Percentiles rank a stretch among this genome's conserved stretches.
Evolutionary conservation across 2,113 vertebrate species (phyloP).

Genomic region (western clawed frog (Xenopus tropicalis)): DNA sequence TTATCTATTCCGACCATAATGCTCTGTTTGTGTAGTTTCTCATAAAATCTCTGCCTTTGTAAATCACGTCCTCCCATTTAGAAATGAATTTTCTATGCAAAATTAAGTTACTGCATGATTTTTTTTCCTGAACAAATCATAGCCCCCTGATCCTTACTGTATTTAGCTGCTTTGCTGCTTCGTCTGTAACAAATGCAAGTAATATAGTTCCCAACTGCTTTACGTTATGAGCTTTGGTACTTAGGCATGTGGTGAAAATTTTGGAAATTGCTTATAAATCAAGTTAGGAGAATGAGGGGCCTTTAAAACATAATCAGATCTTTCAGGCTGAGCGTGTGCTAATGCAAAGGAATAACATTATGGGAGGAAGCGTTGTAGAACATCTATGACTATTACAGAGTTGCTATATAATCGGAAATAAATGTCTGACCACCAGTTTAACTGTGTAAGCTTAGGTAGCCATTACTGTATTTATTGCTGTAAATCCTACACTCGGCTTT

Average conservation of each 20-base stretch:
- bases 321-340: slow-evolving; percentile 10
- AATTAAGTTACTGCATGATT: neutral
- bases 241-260: neutral
- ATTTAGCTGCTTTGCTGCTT: neutral
- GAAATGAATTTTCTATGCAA: neutral
- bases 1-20: neutral
- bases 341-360: neutral
- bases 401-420: too few relatives aligned
- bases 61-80: neutral
- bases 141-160: neutral
- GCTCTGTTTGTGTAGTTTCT: neutral
- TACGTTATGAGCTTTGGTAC: slow-evolving; percentile 8
- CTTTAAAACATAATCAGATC: slow-evolving; percentile 22
- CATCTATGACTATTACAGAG: neutral
- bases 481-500: too few relatives aligned
- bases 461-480: too few relatives aligned
- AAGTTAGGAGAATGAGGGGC: neutral
- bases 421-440: too few relatives aligned
- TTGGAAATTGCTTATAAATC: slow-evolving; percentile 1
- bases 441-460: too few relatives aligned
- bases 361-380: slow-evolving; percentile 2
- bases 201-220: neutral
- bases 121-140: neutral
- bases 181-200: neutral
- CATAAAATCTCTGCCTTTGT: neutral